Evolutionary conservation across 2,113 vertebrate species (phyloP).

Genomic region (Periophthalmodon schlosseri): DNA sequence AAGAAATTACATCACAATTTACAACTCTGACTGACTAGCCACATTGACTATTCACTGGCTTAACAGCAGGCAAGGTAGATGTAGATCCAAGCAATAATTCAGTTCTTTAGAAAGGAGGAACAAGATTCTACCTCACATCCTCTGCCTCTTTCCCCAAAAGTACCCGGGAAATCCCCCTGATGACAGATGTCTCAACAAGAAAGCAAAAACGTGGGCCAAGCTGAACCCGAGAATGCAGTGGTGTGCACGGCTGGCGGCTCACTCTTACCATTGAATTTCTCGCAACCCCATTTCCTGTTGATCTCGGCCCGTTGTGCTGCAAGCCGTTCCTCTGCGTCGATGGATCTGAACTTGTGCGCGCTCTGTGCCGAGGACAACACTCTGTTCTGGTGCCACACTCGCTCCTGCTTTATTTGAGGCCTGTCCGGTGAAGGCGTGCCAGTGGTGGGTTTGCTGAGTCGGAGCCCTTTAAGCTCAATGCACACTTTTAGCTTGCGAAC

Average conservation of each 20-base stretch:
- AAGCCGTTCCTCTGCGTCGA: constrained; percentile 81
- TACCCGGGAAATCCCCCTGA: constrained; percentile 64
- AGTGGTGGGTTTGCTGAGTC: constrained; percentile 87
- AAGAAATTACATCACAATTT: constrained; percentile 58
- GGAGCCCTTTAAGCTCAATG: constrained; percentile 97
- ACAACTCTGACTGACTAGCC: constrained; percentile 51
- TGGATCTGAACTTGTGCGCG: constrained; percentile 69
- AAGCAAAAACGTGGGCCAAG: constrained; percentile 63
- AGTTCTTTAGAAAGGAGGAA: constrained; percentile 40
- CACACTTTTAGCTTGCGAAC: constrained; percentile 98
- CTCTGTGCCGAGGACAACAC: constrained; percentile 24
- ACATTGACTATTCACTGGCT: constrained; percentile 31
- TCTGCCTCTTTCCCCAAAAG: constrained; percentile 26
- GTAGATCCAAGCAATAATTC: constrained; percentile 14
- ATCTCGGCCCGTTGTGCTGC: constrained; percentile 86
- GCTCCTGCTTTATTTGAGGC: constrained; percentile 76
- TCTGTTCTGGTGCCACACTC: constrained; percentile 59
- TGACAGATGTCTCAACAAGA: constrained; percentile 62
- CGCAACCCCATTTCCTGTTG: constrained; percentile 90
- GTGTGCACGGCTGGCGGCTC: constrained; percentile 41
- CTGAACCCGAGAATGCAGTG: constrained; percentile 50
- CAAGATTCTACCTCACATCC: constrained; percentile 54
- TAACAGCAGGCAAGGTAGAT: constrained; percentile 13
- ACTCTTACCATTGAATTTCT: constrained; percentile 84
- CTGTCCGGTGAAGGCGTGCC: constrained; percentile 80